Percentiles rank a stretch among this genome's conserved stretches.
phyloP scores from a whole-genome alignment of 30 jellyfish, hydroid and myxozoan species.

The Rhopilema esculentum region DNA sequence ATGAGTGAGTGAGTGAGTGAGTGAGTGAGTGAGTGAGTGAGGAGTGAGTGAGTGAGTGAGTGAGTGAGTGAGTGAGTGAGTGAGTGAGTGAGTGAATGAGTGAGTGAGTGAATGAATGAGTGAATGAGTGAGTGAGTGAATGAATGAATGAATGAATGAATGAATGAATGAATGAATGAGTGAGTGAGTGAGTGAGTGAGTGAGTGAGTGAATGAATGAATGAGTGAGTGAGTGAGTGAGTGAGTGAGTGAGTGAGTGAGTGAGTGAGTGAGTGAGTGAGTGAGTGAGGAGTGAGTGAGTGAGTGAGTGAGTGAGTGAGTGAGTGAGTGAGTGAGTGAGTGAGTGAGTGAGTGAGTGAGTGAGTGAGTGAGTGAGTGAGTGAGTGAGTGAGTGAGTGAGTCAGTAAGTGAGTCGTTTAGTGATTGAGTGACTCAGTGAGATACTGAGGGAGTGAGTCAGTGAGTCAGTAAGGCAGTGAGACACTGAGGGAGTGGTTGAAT shows the following conservation, averaged over 20 bases:
- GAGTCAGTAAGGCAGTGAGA: constrained; percentile 17
- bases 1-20: too few relatives aligned
- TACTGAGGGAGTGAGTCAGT: constrained; percentile 1
- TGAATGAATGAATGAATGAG: too few relatives aligned
- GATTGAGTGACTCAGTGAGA: neutral
- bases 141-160: too few relatives aligned
- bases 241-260: constrained; percentile 14
- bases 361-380: constrained; percentile 18
- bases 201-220: too few relatives aligned
- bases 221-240: too few relatives aligned
- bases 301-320: constrained; percentile 20
- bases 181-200: too few relatives aligned
- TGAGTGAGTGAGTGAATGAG: too few relatives aligned
- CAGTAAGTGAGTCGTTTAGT: constrained; percentile 5
- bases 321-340: constrained; percentile 24
- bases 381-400: constrained; percentile 9
- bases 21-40: too few relatives aligned
- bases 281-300: constrained; percentile 25
- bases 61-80: constrained; percentile 9
- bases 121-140: too few relatives aligned
- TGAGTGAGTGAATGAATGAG: too few relatives aligned
- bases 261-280: constrained; percentile 20
- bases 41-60: neutral
- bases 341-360: constrained; percentile 14
- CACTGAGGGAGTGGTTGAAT: constrained; percentile 5